These are phyloP conservation scores for Ophion slaviceki DNA, from an alignment of 2,888 invertebrate genomes.

Conservation along the genomic window DNA sequence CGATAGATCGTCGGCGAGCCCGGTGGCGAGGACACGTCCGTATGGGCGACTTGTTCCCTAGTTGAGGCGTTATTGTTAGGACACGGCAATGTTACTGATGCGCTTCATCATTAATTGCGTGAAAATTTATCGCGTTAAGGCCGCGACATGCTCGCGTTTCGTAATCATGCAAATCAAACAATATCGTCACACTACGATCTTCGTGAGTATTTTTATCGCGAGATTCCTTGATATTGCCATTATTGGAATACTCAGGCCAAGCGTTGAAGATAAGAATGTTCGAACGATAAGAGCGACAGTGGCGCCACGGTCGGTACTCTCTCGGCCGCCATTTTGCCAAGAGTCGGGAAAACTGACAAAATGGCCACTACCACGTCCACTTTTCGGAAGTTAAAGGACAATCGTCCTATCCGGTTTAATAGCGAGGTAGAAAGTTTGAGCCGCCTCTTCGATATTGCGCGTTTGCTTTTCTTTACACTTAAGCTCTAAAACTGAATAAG, in stretches of 20 bases:
- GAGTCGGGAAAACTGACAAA: background rate
- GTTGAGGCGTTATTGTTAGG: slow-evolving; percentile 79
- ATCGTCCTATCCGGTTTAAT: background rate
- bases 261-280: background rate
- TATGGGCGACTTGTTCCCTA: slow-evolving; percentile 84
- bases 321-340: background rate
- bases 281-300: background rate
- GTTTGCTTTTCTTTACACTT: background rate
- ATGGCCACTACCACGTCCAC: background rate
- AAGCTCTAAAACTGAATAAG: background rate
- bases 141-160: background rate
- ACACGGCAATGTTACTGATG: slow-evolving; percentile 62
- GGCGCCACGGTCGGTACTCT: background rate
- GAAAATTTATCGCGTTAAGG: background rate
- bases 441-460: background rate
- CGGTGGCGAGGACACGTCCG: slow-evolving; percentile 87
- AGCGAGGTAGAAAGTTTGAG: background rate
- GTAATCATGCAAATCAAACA: background rate
- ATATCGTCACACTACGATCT: no score
- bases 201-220: no score
- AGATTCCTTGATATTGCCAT: no score
- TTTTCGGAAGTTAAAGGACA: background rate
- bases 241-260: no score
- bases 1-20: slow-evolving; percentile 86
- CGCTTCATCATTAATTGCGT: slow-evolving; percentile 49